Percentiles rank a stretch among this genome's conserved stretches.
Evolutionary conservation across 2,113 vertebrate genomes (phyloP).

Genomic region (Cephalophus harveyi): DNA sequence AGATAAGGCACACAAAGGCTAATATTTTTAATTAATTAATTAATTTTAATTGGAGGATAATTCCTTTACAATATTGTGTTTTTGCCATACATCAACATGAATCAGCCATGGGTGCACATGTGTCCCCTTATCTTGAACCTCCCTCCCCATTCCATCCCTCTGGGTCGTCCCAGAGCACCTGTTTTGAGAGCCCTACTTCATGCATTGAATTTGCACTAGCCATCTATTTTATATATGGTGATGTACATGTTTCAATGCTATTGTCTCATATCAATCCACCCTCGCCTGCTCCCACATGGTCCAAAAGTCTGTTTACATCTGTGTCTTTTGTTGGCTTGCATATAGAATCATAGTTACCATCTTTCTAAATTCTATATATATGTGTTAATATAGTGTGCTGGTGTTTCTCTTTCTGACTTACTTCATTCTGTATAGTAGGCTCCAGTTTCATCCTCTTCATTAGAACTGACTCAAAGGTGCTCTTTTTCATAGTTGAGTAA

Average conservation of each 20-base stretch:
- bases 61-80: background rate
- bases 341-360: background rate
- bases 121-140: background rate
- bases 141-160: background rate
- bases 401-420: background rate
- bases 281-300: background rate
- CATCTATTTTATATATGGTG: background rate
- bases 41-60: background rate
- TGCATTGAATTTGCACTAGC: background rate
- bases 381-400: background rate
- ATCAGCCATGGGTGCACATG: background rate
- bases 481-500: background rate
- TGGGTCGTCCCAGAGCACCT: background rate
- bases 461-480: background rate
- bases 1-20: background rate
- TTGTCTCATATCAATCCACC: background rate
- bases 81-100: background rate
- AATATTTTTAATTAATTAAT: background rate
- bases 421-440: background rate
- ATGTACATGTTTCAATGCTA: background rate
- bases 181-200: background rate
- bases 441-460: background rate
- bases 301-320: background rate
- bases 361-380: background rate
- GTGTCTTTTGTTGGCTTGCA: background rate